Percentiles rank a stretch among this genome's conserved stretches.
Conservation (phyloP, 2,888 invertebrate species). For the Pristionchus fissidentatus region DNA sequence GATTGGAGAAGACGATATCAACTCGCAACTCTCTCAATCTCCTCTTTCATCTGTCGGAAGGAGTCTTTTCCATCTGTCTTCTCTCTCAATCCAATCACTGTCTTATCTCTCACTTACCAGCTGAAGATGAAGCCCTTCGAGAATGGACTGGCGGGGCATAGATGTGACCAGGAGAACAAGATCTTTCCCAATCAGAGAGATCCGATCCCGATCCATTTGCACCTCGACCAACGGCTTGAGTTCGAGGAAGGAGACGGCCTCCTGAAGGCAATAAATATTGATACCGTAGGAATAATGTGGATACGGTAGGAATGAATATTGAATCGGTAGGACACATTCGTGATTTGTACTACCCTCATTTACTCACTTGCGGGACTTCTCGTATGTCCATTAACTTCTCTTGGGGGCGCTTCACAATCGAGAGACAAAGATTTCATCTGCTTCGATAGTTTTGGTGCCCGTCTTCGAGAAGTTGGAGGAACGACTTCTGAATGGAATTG, state of each 20-base stretch:
- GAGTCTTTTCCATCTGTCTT: neutral
- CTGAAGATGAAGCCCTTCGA: slow-evolving; percentile 58
- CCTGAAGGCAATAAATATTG: slow-evolving; percentile 50
- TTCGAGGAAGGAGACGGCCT: slow-evolving; percentile 57
- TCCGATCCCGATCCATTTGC: slow-evolving; percentile 62
- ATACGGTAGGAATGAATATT: neutral
- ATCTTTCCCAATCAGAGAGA: slow-evolving; percentile 67
- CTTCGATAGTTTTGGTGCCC: slow-evolving; percentile 72
- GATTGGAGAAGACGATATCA: neutral
- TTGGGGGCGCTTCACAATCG: slow-evolving; percentile 73
- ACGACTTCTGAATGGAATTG: neutral
- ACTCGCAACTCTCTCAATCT: neutral
- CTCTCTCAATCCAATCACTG: neutral
- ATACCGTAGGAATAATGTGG: neutral
- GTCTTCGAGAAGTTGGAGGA: slow-evolving; percentile 54
- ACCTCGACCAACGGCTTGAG: slow-evolving; percentile 44
- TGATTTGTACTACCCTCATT: neutral
- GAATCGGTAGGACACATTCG: too few species aligned
- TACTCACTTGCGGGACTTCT: slow-evolving; percentile 56
- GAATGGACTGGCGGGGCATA: slow-evolving; percentile 48
- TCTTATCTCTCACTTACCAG: slow-evolving; percentile 48
- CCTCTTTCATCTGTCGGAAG: slow-evolving; percentile 24
- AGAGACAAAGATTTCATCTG: slow-evolving; percentile 75
- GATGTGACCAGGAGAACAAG: slow-evolving; percentile 57
- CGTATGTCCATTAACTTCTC: slow-evolving; percentile 52